Percentiles rank a stretch among this genome's conserved stretches.
Conservation (phyloP, 2,113 vertebrate genomes). For the Tragelaphus strepsiceros region DNA sequence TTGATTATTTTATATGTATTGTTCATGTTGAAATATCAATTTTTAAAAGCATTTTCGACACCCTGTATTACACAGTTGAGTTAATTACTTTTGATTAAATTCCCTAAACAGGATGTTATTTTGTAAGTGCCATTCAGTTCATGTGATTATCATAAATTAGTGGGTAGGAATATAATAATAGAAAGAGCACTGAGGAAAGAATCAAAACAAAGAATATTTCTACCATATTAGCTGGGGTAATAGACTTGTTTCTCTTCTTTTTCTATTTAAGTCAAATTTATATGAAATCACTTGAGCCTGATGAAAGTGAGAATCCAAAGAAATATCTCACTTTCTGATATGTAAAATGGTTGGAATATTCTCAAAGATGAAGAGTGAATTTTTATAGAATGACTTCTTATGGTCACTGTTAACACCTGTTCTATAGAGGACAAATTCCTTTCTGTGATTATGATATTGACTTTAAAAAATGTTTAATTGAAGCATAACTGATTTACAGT, state of each 20-base stretch:
- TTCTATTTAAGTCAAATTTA: slow-evolving; percentile 23
- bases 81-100: neutral
- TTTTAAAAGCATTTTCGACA: neutral
- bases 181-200: neutral
- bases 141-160: neutral
- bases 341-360: neutral
- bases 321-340: neutral
- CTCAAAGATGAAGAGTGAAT: neutral
- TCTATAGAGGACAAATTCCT: neutral
- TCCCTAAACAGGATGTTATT: neutral
- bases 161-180: neutral
- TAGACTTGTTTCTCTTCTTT: neutral
- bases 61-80: neutral
- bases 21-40: neutral
- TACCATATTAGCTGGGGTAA: neutral
- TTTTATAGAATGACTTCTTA: slow-evolving; percentile 23
- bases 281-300: neutral
- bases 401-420: neutral
- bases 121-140: neutral
- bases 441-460: neutral
- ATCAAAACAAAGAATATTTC: neutral
- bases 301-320: neutral
- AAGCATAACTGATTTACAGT: neutral
- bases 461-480: neutral
- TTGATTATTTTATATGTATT: neutral